Evolutionary conservation across 2,888 invertebrate species (phyloP).

Genomic region (Coelopa pilipes): DNA sequence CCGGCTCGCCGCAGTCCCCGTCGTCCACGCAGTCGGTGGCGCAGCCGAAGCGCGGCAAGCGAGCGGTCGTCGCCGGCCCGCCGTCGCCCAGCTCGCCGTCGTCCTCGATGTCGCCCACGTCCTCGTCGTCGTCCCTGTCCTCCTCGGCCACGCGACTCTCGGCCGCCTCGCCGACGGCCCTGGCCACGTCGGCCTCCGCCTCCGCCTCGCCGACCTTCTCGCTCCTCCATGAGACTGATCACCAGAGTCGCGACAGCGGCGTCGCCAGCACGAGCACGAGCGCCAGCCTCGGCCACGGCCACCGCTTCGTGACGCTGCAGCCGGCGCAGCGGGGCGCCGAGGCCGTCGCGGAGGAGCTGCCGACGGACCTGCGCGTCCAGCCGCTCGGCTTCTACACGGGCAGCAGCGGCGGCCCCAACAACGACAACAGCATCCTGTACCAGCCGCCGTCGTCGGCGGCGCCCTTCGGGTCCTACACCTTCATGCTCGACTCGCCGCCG

Average conservation of each 20-base stretch:
- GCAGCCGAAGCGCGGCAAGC: background rate
- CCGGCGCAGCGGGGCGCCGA: constrained; percentile 30
- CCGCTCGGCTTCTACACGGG: no score
- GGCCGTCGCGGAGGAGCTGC: constrained; percentile 53
- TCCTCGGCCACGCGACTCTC: constrained; percentile 44
- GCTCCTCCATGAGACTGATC: constrained; percentile 52
- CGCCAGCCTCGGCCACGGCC: constrained; percentile 38
- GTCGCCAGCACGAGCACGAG: constrained; percentile 59
- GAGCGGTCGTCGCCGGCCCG: constrained; percentile 24
- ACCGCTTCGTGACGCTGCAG: constrained; percentile 30
- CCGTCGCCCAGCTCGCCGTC: constrained; percentile 55
- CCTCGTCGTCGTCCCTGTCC: constrained; percentile 38
- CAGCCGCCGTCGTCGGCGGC: constrained; percentile 40
- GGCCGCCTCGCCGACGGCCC: constrained; percentile 41
- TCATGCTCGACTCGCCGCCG: constrained; percentile 48
- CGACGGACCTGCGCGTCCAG: constrained; percentile 58
- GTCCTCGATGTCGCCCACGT: constrained; percentile 53
- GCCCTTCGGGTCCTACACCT: background rate
- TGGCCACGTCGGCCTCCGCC: constrained; percentile 33
- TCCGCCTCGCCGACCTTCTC: constrained; percentile 40
- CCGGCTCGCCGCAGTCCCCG: constrained; percentile 53
- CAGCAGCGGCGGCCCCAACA: constrained; percentile 2
- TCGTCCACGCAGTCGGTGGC: constrained; percentile 39
- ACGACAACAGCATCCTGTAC: constrained; percentile 35
- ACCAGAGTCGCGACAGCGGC: constrained; percentile 61